A percentile compares a stretch with the other conserved stretches of the same genome.
Evolutionary conservation across 2,113 vertebrate species (phyloP).

Genomic region (Raja brachyura): DNA sequence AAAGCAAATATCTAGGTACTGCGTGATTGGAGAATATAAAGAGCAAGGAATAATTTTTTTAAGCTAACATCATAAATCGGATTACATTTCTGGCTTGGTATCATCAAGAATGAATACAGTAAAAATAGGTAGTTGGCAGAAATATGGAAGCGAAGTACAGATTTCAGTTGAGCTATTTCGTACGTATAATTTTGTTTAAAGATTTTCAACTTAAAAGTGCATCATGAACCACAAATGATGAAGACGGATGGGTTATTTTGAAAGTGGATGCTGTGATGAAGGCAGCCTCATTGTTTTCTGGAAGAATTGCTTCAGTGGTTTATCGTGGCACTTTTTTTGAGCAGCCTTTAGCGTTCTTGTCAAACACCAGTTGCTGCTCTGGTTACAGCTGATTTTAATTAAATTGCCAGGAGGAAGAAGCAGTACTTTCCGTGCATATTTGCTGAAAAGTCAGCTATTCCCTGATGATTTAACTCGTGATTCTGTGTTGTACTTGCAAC

Average conservation of each 20-base stretch:
- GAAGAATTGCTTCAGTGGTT: neutral
- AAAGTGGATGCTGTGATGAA: neutral
- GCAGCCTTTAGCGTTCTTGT: neutral
- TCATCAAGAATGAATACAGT: neutral
- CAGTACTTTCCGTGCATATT: neutral
- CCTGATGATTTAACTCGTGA: neutral
- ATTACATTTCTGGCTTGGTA: neutral
- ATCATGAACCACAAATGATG: neutral
- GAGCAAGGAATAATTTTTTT: neutral
- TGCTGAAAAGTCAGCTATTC: neutral
- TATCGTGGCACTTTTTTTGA: neutral
- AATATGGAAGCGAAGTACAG: neutral
- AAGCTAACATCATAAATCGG: neutral
- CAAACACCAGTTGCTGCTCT: neutral
- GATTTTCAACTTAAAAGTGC: neutral
- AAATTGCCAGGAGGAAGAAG: neutral
- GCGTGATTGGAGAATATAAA: neutral
- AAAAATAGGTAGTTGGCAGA: neutral
- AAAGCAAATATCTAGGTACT: neutral
- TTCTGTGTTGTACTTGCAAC: neutral
- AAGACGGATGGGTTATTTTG: neutral
- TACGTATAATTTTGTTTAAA: neutral
- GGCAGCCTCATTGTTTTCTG: neutral
- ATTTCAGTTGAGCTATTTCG: neutral
- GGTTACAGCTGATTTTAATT: neutral